A percentile compares a stretch with the other conserved stretches of the same genome.
Evolutionary conservation across 1,140 invertebrate genomes (phyloP).

Genomic region (Ips nitidus): DNA sequence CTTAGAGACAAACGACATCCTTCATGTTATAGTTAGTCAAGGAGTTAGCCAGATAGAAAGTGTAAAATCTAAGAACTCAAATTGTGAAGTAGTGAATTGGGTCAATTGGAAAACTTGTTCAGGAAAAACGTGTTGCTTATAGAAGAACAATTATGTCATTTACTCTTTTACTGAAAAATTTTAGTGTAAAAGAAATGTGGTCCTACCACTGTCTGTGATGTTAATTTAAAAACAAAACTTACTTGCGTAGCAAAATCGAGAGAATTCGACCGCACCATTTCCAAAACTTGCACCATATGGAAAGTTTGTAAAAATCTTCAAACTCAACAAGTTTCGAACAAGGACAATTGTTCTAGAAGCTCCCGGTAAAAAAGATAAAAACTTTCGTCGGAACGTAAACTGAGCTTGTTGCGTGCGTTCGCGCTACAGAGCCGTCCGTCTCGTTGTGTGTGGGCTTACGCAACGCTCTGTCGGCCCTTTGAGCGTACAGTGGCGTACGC

Average conservation of each 20-base stretch:
- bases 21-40: too few species aligned
- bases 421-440: constrained; percentile 24
- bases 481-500: constrained; percentile 30
- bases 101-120: too few species aligned
- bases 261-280: constrained; percentile 49
- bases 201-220: neutral
- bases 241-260: constrained; percentile 51
- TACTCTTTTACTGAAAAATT: neutral
- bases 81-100: too few species aligned
- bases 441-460: constrained; percentile 26
- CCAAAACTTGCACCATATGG: constrained; percentile 53
- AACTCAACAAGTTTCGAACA: constrained; percentile 13
- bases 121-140: too few species aligned
- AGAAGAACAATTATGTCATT: too few species aligned
- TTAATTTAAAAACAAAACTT: constrained; percentile 34
- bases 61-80: too few species aligned
- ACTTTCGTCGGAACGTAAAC: constrained; percentile 5
- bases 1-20: too few species aligned
- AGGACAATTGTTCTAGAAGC: constrained; percentile 3
- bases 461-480: constrained; percentile 21
- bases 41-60: too few species aligned
- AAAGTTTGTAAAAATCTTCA: constrained; percentile 23
- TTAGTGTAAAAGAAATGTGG: neutral
- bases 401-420: constrained; percentile 10
- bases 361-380: constrained; percentile 9